phyloP scores from a whole-genome alignment of 2,888 invertebrate genomes.

The Ornithoptera priamus region DNA sequence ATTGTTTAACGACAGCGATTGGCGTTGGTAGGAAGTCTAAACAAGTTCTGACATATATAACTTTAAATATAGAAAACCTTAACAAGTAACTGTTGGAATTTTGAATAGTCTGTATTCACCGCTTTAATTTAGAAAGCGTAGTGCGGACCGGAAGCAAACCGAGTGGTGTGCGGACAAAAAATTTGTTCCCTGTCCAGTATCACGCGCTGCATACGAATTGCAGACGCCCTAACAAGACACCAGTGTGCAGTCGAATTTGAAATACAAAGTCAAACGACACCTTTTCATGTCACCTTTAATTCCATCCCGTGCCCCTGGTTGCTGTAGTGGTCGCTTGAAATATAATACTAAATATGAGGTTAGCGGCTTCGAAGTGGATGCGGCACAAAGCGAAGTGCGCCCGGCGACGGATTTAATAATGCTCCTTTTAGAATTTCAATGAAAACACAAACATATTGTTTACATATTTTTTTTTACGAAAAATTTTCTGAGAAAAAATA shows the following conservation, averaged over 20 bases:
- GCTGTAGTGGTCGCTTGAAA: conserved; percentile 20
- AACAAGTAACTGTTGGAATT: too few species aligned
- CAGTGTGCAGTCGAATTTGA: conserved; percentile 57
- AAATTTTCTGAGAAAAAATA: too few species aligned
- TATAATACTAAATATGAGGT: conserved; percentile 32
- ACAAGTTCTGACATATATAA: too few species aligned
- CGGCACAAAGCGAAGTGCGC: conserved; percentile 13
- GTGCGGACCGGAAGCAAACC: too few species aligned
- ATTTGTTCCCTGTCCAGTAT: conserved; percentile 28
- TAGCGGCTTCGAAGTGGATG: conserved; percentile 21
- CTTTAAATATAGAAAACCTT: too few species aligned
- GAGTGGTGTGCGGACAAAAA: neutral
- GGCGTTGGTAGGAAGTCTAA: too few species aligned
- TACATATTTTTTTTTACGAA: neutral
- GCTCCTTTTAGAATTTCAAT: conserved; percentile 18
- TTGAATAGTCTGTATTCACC: too few species aligned
- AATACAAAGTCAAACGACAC: conserved; percentile 67
- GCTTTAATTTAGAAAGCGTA: too few species aligned
- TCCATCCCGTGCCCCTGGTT: conserved; percentile 34
- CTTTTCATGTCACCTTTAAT: conserved; percentile 58
- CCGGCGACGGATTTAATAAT: conserved; percentile 23
- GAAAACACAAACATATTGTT: conserved; percentile 13
- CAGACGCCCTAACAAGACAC: conserved; percentile 55
- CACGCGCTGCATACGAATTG: conserved; percentile 72
- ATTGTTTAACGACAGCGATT: too few species aligned